Evolutionary conservation across 2,113 vertebrate genomes (phyloP).

Genomic region (Microtus pennsylvanicus): DNA sequence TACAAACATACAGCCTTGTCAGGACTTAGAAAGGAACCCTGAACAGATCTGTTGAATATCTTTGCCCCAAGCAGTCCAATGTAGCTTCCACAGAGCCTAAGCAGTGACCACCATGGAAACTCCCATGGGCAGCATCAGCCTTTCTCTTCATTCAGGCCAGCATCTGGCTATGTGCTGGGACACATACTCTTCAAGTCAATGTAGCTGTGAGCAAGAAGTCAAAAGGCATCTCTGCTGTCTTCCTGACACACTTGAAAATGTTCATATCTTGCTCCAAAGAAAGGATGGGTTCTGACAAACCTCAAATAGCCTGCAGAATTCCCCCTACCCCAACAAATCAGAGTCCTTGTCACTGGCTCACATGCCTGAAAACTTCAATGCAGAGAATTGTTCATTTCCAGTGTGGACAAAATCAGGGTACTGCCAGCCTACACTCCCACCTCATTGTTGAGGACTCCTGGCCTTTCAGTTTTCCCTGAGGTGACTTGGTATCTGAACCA

Average conservation of each 20-base stretch:
- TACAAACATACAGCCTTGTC: rapidly evolving
- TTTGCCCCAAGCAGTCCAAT: too few species aligned
- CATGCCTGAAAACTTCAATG: not conserved
- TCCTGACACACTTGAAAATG: not conserved
- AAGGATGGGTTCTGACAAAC: not conserved
- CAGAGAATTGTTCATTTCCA: not conserved
- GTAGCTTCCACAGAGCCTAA: not conserved
- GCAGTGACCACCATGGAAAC: not conserved
- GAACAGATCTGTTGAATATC: rapidly evolving
- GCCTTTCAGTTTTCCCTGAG: not conserved
- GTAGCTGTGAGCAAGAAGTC: too few species aligned
- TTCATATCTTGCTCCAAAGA: not conserved
- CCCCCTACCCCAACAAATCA: not conserved
- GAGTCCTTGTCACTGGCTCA: not conserved
- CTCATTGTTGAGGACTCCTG: rapidly evolving
- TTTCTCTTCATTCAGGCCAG: not conserved
- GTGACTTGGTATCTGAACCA: not conserved
- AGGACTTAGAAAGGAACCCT: not conserved
- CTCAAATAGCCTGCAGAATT: not conserved
- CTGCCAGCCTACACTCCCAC: too few species aligned
- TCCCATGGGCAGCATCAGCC: rapidly evolving
- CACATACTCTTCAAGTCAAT: not conserved
- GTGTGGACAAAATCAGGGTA: not conserved
- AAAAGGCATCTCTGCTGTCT: not conserved
- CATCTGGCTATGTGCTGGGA: rapidly evolving